Evolutionary conservation across 1,140 invertebrate genomes (phyloP), one percentile per base, ranked within the genome.

Genomic region (Ridgeia piscesae): DNA sequence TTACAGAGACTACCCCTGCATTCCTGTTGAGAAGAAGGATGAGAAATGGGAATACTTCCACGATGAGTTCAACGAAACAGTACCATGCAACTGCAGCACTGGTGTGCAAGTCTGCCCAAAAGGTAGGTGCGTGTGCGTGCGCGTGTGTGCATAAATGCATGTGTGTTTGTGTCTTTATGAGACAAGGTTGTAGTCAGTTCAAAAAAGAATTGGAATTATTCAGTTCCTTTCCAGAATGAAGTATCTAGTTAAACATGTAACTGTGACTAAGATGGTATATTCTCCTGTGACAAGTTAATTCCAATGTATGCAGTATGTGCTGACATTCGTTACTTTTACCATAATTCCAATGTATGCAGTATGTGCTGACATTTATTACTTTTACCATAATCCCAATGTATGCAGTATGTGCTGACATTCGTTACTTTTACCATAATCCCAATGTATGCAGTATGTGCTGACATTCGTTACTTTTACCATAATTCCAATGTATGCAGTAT

Each of bases 41-140:
- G 34, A 34, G 27, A 48, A 58, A 90, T 50, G 34, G 42, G 31
- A 21, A 31, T 88, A 34, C n/a, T 35, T 77, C 58, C 58, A 0
- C 2, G 58, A 31, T 0, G 58, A 77, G 6, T 2, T 91, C 42
- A 58, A 91, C 48, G 31, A 35, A 34, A 35, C 91, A 33, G 91
- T 14, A 91, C 34, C 34, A 91, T 91, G 91, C 42, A 33, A 11
- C 35, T 93, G 91, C 50, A 88, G 31, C n/a, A 21, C 92, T 9
- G 91, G 92, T 9, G 0, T 11, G 11, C 91, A 92, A 91, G 11
- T 42, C 14, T 92, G 89, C 34, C 88, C 48, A 89, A n/a, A 34
- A 91, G 58, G 58, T 77, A 77, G 58, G 58, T 21, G 17, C 48
- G 0, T 50, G 21, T n/a, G n/a, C n/a, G n/a, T n/a, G n/a, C n/a